Evolutionary conservation across 2,113 vertebrate genomes (phyloP).

Genomic region (Petrocephalus zakoni): DNA sequence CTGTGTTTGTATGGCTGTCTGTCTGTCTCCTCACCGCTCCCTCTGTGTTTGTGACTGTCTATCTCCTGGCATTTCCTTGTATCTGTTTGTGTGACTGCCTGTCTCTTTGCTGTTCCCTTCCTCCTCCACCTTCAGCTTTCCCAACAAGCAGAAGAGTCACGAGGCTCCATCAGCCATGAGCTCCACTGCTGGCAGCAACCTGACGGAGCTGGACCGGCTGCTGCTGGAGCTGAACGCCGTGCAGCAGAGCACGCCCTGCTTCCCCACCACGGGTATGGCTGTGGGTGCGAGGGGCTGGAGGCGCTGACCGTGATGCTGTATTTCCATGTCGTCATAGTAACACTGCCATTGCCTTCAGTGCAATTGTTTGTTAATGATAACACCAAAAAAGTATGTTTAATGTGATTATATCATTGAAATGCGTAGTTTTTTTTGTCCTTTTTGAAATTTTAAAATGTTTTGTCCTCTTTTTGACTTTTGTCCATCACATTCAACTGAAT

Average conservation of each 20-base stretch:
- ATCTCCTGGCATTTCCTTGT: constrained; percentile 1
- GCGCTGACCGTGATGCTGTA: not conserved
- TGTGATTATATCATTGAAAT: not conserved
- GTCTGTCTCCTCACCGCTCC: not conserved
- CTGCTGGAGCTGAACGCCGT: constrained; percentile 91
- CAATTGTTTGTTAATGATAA: not conserved
- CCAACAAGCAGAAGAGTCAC: constrained; percentile 89
- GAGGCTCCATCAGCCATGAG: constrained; percentile 83
- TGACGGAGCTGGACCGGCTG: constrained; percentile 91
- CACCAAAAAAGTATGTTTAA: not conserved
- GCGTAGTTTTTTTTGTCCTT: not conserved
- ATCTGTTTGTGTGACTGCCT: not conserved
- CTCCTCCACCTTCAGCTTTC: constrained; percentile 70
- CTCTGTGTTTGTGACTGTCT: not conserved
- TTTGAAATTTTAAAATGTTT: too few species aligned
- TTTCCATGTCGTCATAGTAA: not conserved
- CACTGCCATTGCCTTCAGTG: not conserved
- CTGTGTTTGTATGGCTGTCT: not conserved
- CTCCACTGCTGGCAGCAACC: constrained; percentile 84
- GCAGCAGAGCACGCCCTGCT: constrained; percentile 74
- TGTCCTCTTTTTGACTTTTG: not conserved
- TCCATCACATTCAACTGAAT: not conserved
- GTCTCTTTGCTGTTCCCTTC: not conserved
- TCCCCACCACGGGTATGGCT: constrained; percentile 73
- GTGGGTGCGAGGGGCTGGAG: not conserved